These are phyloP conservation scores for Dolichoris vasculosae DNA, from an alignment of 1,140 invertebrate species.

Conservation along the genomic window DNA sequence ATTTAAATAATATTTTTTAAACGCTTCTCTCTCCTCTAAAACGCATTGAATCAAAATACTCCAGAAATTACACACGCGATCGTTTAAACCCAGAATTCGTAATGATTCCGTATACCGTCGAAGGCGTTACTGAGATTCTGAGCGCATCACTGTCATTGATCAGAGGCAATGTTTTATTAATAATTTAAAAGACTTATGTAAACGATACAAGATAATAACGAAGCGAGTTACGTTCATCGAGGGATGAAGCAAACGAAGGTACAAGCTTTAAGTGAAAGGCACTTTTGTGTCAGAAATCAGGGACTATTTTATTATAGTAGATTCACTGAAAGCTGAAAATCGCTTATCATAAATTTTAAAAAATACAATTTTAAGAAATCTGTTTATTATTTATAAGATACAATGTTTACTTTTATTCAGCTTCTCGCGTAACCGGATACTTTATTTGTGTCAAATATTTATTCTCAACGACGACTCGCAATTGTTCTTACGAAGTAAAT, in stretches of 20 bases:
- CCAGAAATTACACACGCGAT: not conserved
- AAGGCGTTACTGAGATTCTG: slow-evolving; percentile 44
- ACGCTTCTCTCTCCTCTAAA: not conserved
- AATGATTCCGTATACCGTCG: slow-evolving; percentile 24
- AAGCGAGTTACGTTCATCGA: slow-evolving; percentile 54
- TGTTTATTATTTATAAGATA: slow-evolving; percentile 3
- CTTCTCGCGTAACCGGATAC: not conserved
- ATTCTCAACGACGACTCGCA: not conserved
- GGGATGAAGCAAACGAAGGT: slow-evolving; percentile 37
- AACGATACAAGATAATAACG: slow-evolving; percentile 19
- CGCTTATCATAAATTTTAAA: slow-evolving; percentile 38
- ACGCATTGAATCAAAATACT: slow-evolving; percentile 31
- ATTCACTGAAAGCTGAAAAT: not conserved
- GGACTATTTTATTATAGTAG: slow-evolving; percentile 45
- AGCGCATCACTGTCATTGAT: slow-evolving; percentile 41
- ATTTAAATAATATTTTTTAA: slow-evolving; percentile 8
- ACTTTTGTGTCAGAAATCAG: slow-evolving; percentile 25
- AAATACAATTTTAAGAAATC: slow-evolving; percentile 10
- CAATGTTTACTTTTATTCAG: not conserved
- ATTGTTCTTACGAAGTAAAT: not conserved
- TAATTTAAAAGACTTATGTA: slow-evolving; percentile 24
- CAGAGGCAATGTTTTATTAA: slow-evolving; percentile 34
- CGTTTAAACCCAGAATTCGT: not conserved
- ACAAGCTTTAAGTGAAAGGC: slow-evolving; percentile 22
- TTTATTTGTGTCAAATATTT: not conserved